Conservation (phyloP, 2,888 invertebrate species). For the Synanthedon vespiformis region DNA sequence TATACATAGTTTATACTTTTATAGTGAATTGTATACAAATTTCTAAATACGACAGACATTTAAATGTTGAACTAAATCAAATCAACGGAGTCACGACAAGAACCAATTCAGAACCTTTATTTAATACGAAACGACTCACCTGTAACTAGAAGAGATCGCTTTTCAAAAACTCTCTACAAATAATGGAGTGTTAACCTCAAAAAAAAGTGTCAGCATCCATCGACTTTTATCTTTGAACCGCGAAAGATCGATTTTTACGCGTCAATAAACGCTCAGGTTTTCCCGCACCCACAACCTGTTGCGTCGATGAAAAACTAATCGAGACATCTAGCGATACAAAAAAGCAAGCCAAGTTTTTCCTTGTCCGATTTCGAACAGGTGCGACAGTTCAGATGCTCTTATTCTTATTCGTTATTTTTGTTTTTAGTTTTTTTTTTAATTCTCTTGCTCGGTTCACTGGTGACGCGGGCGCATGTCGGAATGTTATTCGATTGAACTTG, state of each 20-base stretch:
- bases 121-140: too few relatives aligned
- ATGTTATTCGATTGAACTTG: conserved; percentile 33
- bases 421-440: conserved; percentile 3
- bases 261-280: conserved; percentile 24
- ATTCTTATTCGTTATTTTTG: conserved; percentile 5
- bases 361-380: conserved; percentile 9
- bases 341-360: conserved; percentile 11
- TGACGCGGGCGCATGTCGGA: conserved; percentile 11
- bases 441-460: conserved; percentile 10
- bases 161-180: conserved; percentile 6
- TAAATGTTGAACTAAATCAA: too few relatives aligned
- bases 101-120: too few relatives aligned
- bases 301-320: conserved; percentile 15
- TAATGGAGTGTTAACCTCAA: conserved; percentile 35
- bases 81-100: too few relatives aligned
- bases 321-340: conserved; percentile 1
- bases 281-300: conserved; percentile 25
- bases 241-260: conserved; percentile 43
- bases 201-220: conserved; percentile 25
- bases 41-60: too few relatives aligned
- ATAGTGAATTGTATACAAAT: too few relatives aligned
- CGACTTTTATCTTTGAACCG: conserved; percentile 26
- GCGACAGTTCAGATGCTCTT: conserved; percentile 3
- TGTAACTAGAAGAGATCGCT: too few relatives aligned
- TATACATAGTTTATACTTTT: too few relatives aligned